Evolutionary conservation across 2,888 invertebrate species (phyloP).

Genomic region (Drosophila histrio): DNA sequence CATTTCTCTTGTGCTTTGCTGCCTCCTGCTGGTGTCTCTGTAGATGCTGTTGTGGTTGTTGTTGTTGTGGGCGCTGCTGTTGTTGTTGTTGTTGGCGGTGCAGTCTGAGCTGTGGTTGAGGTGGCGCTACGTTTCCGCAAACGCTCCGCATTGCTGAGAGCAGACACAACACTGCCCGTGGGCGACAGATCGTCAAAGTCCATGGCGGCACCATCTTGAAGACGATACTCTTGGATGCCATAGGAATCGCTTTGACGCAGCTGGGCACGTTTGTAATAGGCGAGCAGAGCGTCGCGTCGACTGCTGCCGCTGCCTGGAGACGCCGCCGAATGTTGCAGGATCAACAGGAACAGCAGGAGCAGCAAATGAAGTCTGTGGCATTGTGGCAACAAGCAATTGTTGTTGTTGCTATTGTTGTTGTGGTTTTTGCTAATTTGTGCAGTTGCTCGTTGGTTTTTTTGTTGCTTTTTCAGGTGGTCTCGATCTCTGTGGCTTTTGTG

Average conservation of each 20-base stretch:
- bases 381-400: constrained; percentile 20
- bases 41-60: constrained; percentile 14
- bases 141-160: constrained; percentile 53
- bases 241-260: constrained; percentile 51
- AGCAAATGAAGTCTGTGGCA: constrained; percentile 47
- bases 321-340: constrained; percentile 34
- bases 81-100: constrained; percentile 17
- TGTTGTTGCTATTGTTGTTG: constrained; percentile 32
- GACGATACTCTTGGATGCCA: constrained; percentile 44
- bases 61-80: constrained; percentile 28
- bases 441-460: constrained; percentile 72
- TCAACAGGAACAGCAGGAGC: constrained; percentile 48
- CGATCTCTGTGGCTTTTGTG: constrained; percentile 62
- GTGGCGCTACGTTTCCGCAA: constrained; percentile 67
- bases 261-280: constrained; percentile 76
- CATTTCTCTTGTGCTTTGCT: constrained; percentile 75
- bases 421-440: constrained; percentile 43
- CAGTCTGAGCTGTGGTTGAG: constrained; percentile 34
- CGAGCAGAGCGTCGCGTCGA: constrained; percentile 70
- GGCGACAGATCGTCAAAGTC: constrained; percentile 74
- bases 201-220: constrained; percentile 50
- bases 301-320: constrained; percentile 45
- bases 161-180: constrained; percentile 64
- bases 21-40: constrained; percentile 4
- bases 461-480: constrained; percentile 71